Percentiles rank a stretch among this genome's conserved stretches.
Conservation (phyloP, 1,140 invertebrate genomes). For the Dolichoris vasculosae region DNA sequence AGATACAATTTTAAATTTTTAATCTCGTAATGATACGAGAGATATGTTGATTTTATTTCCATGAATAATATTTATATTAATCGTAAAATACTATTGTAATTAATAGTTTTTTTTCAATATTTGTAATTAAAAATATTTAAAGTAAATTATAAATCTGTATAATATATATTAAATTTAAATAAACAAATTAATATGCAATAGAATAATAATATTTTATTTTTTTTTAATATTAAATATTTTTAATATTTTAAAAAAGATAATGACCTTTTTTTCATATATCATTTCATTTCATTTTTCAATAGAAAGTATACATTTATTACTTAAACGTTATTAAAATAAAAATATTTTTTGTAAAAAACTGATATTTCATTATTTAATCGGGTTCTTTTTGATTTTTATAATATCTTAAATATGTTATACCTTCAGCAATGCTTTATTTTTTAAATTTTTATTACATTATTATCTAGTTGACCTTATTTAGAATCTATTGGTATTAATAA, state of each 20-base stretch:
- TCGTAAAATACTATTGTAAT: no score
- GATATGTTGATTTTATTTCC: no score
- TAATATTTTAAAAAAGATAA: not conserved
- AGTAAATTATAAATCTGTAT: not conserved
- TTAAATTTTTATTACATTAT: conserved; percentile 26
- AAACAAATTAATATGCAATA: not conserved
- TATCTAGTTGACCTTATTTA: conserved; percentile 40
- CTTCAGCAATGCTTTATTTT: not conserved
- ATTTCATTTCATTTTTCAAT: not conserved
- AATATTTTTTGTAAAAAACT: not conserved
- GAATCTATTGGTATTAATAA: conserved; percentile 8
- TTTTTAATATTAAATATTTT: not conserved
- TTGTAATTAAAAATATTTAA: not conserved
- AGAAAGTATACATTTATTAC: not conserved
- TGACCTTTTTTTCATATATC: not conserved
- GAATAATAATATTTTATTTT: not conserved
- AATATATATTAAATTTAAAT: not conserved
- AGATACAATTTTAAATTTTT: no score
- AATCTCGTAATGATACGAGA: no score
- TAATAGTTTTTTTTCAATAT: not conserved
- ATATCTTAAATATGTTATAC: not conserved
- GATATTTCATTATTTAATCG: not conserved
- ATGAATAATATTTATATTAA: no score
- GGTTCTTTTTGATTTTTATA: conserved; percentile 1
- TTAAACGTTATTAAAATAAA: not conserved